A percentile compares a stretch with the other conserved stretches of the same genome.
phyloP scores from a whole-genome alignment of 2,888 invertebrate species.

The Andrena bucephala region DNA sequence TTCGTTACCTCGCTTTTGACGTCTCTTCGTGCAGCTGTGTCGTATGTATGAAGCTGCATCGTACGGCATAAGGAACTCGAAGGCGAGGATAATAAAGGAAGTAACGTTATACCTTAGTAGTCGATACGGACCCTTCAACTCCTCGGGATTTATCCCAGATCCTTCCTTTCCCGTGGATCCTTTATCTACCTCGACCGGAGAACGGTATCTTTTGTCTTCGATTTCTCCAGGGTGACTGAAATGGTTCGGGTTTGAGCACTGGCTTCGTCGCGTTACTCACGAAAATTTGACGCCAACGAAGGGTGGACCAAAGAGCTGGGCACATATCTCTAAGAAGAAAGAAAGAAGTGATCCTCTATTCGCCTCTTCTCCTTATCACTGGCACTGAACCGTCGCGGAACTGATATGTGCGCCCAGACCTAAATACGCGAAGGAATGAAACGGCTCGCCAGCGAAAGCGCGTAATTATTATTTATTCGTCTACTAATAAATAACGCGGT shows the following conservation, averaged over 20 bases:
- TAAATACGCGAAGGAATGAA: too few relatives aligned
- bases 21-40: neutral
- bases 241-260: constrained; percentile 10
- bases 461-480: too few relatives aligned
- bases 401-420: too few relatives aligned
- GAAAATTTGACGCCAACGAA: constrained; percentile 36
- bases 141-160: constrained; percentile 35
- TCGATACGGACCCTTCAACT: constrained; percentile 46
- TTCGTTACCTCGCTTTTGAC: constrained; percentile 11
- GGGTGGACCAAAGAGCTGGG: neutral
- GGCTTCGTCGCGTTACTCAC: constrained; percentile 32
- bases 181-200: neutral
- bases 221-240: constrained; percentile 4
- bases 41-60: neutral
- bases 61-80: constrained; percentile 25
- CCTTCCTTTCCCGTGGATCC: constrained; percentile 1
- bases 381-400: too few relatives aligned
- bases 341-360: too few relatives aligned
- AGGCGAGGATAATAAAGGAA: constrained; percentile 43
- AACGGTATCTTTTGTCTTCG: neutral
- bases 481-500: too few relatives aligned
- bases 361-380: too few relatives aligned
- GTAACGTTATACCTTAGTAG: constrained; percentile 30
- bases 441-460: too few relatives aligned
- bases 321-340: neutral